Evolutionary conservation across 2,888 invertebrate species (phyloP).

Genomic region (Pseudanteris insignis): DNA sequence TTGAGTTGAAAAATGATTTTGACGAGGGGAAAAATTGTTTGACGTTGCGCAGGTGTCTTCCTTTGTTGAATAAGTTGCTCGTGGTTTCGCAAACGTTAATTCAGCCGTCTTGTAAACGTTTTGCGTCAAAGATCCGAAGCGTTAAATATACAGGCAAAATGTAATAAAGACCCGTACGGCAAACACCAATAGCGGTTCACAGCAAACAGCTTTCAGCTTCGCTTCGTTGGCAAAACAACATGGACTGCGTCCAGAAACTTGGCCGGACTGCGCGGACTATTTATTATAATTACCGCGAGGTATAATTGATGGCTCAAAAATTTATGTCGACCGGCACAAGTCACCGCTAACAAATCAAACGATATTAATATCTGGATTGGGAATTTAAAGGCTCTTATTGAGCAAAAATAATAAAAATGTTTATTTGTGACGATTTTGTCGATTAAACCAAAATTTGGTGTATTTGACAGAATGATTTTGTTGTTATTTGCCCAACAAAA

Average conservation of each 20-base stretch:
- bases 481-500: no score
- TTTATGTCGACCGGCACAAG: not conserved
- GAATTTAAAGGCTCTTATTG: not conserved
- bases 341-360: not conserved
- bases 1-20: no score
- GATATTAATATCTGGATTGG: conserved; percentile 11
- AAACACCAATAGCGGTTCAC: conserved; percentile 5
- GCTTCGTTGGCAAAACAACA: conserved; percentile 6
- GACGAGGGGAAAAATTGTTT: no score
- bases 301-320: conserved; percentile 7
- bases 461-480: no score
- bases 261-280: not conserved
- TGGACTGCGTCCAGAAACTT: conserved; percentile 2
- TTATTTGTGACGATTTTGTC: no score
- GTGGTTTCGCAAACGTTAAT: conserved; percentile 6
- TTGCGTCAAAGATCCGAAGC: conserved; percentile 7
- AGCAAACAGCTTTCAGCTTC: conserved; percentile 6
- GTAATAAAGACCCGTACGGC: conserved; percentile 12
- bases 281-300: conserved; percentile 4
- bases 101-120: conserved; percentile 7
- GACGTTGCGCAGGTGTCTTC: no score
- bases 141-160: conserved; percentile 19
- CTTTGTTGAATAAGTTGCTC: no score
- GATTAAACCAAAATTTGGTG: no score
- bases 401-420: not conserved